These are phyloP conservation scores for Abscondita cerata DNA, from an alignment of 2,888 invertebrate species.

Conservation along the genomic window DNA sequence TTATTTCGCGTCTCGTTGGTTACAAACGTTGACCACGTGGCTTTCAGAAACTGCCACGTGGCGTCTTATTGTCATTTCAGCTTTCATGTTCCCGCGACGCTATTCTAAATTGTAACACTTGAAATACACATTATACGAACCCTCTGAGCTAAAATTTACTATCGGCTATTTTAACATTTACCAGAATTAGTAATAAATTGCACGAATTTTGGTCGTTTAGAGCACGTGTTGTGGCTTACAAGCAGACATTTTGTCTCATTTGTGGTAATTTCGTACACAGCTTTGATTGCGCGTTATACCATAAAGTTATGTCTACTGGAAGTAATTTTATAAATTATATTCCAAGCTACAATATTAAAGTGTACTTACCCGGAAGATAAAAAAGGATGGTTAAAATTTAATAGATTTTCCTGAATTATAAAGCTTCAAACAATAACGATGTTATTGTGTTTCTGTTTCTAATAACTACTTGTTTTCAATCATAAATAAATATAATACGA, in stretches of 20 bases:
- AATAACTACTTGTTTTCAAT: too few species aligned
- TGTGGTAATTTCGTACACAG: conserved; percentile 36
- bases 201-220: conserved; percentile 54
- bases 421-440: too few species aligned
- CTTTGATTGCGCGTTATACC: conserved; percentile 21
- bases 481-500: too few species aligned
- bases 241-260: conserved; percentile 42
- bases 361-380: too few species aligned
- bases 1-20: conserved; percentile 58
- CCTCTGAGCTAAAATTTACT: conserved; percentile 22
- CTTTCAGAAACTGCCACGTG: conserved; percentile 54
- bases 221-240: conserved; percentile 57
- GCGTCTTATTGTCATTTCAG: conserved; percentile 48
- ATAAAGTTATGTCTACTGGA: conserved; percentile 7
- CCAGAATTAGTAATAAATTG: conserved; percentile 59
- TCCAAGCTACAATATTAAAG: too few species aligned
- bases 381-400: too few species aligned
- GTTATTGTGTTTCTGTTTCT: too few species aligned
- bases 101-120: conserved; percentile 46
- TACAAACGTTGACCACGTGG: conserved; percentile 55
- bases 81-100: conserved; percentile 53
- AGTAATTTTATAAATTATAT: conserved; percentile 11
- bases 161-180: conserved; percentile 56
- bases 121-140: conserved; percentile 25
- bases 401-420: too few species aligned